phyloP scores from a whole-genome alignment of 2,113 vertebrate species.

The Proteles cristata region DNA sequence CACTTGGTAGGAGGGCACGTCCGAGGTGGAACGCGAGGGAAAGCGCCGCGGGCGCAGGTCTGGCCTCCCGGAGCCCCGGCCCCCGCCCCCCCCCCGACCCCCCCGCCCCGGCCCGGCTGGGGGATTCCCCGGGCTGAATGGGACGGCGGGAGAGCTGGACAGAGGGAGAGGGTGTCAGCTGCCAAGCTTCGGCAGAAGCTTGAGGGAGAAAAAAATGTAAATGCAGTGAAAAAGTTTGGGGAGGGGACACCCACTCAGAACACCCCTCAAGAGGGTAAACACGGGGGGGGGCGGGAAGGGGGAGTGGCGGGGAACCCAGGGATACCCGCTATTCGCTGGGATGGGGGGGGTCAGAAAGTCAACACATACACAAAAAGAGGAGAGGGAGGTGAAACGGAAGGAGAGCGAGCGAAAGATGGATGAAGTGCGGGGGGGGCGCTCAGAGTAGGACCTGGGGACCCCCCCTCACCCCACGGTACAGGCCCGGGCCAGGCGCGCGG shows the following conservation, averaged over 20 bases:
- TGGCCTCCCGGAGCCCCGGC: constrained; percentile 72
- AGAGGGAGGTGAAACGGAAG: neutral
- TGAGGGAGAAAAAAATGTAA: neutral
- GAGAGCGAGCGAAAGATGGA: constrained; percentile 55
- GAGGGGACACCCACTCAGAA: constrained; percentile 21
- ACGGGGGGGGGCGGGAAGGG: constrained; percentile 21
- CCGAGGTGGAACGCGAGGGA: constrained; percentile 49
- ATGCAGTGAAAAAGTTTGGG: constrained; percentile 68
- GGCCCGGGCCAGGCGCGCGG: neutral
- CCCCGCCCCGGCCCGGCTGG: neutral
- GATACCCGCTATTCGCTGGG: constrained; percentile 63
- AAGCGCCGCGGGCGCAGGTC: constrained; percentile 19
- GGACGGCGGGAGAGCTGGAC: constrained; percentile 56
- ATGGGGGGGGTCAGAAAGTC: constrained; percentile 73
- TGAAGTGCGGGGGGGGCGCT: constrained; percentile 1
- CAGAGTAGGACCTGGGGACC: neutral
- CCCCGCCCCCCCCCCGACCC: neutral
- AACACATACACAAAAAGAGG: constrained; percentile 52
- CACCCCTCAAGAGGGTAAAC: constrained; percentile 12
- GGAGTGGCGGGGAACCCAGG: constrained; percentile 50
- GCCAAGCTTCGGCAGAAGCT: constrained; percentile 51
- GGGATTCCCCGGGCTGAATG: constrained; percentile 69
- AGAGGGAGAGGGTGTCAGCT: constrained; percentile 65
- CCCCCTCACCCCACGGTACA: neutral
- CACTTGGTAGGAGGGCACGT: constrained; percentile 77